Percentiles rank a stretch among this genome's conserved stretches.
Conservation (phyloP, 1,140 invertebrate species). For the Metopolophium dirhodum region DNA sequence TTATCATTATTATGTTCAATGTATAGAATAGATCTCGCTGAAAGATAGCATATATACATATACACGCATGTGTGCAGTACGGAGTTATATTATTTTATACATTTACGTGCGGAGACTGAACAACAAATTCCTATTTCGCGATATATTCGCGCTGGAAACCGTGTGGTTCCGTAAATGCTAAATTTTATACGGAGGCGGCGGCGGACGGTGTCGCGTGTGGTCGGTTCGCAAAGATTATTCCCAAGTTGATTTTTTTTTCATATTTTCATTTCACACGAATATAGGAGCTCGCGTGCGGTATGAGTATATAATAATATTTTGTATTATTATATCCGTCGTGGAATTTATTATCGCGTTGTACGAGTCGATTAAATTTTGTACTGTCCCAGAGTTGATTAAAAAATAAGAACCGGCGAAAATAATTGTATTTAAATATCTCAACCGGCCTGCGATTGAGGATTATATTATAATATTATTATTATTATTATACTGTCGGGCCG, state of each 20-base stretch:
- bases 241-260: neutral
- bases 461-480: neutral
- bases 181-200: neutral
- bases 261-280: neutral
- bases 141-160: neutral
- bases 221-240: neutral
- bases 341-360: neutral
- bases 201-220: no score
- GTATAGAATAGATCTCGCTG: neutral
- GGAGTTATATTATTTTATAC: neutral
- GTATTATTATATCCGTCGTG: neutral
- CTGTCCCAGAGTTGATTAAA: neutral
- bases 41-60: neutral
- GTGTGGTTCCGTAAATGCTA: neutral
- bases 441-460: neutral
- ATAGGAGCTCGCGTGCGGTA: neutral
- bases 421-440: neutral
- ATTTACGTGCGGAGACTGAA: slow-evolving; percentile 1
- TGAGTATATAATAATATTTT: neutral
- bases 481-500: neutral
- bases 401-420: neutral
- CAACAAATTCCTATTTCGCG: neutral
- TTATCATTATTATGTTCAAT: neutral
- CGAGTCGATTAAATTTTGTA: neutral
- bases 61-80: neutral